These are phyloP conservation scores for Ophion ventricosus DNA, from an alignment of 2,888 invertebrate species.

Conservation along the genomic window DNA sequence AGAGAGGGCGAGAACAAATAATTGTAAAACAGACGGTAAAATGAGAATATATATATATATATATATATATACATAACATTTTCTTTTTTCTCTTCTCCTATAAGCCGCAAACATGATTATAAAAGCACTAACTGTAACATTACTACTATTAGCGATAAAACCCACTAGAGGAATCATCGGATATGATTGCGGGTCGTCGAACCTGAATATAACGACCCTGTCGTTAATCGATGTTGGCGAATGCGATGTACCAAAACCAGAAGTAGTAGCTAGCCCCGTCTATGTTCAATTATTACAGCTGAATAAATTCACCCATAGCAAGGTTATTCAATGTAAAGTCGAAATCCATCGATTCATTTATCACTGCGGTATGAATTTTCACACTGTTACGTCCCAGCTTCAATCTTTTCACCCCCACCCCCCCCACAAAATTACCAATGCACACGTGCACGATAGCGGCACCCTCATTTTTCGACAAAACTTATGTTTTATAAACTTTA, in stretches of 20 bases:
- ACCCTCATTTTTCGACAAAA: too few relatives aligned
- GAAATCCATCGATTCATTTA: conserved; percentile 32
- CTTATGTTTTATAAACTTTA: too few relatives aligned
- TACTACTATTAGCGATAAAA: conserved; percentile 5
- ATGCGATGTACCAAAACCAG: conserved; percentile 30
- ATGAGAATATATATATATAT: neutral
- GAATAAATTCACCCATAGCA: conserved; percentile 40
- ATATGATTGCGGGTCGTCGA: conserved; percentile 41
- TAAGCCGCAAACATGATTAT: conserved; percentile 2
- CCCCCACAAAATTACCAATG: too few relatives aligned
- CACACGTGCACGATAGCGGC: too few relatives aligned
- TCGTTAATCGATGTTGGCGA: conserved; percentile 39
- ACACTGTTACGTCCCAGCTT: too few relatives aligned
- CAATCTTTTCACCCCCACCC: too few relatives aligned
- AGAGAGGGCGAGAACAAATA: neutral
- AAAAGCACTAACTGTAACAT: neutral
- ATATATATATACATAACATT: neutral
- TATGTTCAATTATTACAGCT: conserved; percentile 21
- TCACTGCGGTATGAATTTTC: conserved; percentile 63
- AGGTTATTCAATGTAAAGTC: neutral
- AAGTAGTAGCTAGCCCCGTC: neutral
- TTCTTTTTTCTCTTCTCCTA: neutral
- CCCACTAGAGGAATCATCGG: conserved; percentile 5
- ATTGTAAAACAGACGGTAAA: neutral
- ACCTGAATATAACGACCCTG: conserved; percentile 37